Base-by-base conservation (phyloP, 2,888 invertebrate species). In the Disparrhopalites patrizii region DNA sequence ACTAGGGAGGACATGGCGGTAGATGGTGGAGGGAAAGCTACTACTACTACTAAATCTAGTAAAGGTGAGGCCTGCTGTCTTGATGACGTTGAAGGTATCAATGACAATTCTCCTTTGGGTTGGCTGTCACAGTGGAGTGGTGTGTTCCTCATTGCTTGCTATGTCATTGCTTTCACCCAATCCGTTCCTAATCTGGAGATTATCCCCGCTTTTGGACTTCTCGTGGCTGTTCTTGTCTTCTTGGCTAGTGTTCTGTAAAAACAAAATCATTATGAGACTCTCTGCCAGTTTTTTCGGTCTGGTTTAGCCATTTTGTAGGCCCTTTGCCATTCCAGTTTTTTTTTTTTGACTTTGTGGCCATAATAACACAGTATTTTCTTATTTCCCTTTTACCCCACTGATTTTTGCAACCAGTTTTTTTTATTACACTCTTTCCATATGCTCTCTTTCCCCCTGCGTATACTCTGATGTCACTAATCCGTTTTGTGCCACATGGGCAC, bases 181-280 rank as follows among this genome's bases (percentile, higher is more conserved):
- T 85, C 86, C 80, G 81, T 89, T 79, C 85, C 86, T 78, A 85
- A 86, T 76, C 80, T 87, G 81, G 89, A 90, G 81, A 82, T 87
- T 81, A 83, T 88, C 81, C 86, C 88, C 78, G 82, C 88, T 79
- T 83, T 89, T 80, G 86, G 88, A 80, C 83, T 90, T 79, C 80
- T 89, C 79, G 83, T 89, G 80, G 89, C 89, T 78, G 73, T 73
- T 47, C 66, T 75, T 28, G 73, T 75, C 25, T 73, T 75, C 58
- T 69, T 75, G 62, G 73, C 73, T 33, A 65, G 68, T 66, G 71
- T 68, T 67, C 71, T 70, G 63, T 73, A 30, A 57, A 25, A 23
- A 10, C 4, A n/a, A 31, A 18, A 51, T 27, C 20, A 31, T 54
- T 54, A 10, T 15, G 30, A 23, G 52, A 18, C 43, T 18, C n/a